These are phyloP conservation scores for Aproaerema taeniolella DNA, from an alignment of 2,888 invertebrate species.

Conservation along the genomic window DNA sequence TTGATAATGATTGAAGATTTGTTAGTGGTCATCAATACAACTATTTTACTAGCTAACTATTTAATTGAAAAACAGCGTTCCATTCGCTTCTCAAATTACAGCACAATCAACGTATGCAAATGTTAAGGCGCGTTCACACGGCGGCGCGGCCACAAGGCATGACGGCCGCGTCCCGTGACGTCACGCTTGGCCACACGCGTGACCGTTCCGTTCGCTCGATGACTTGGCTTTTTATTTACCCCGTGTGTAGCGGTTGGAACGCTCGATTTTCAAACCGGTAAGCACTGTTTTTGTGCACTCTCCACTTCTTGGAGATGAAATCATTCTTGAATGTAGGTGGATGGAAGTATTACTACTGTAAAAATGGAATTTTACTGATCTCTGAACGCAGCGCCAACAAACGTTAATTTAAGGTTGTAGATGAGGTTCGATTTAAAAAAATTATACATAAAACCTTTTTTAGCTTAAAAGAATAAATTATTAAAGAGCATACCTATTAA, in stretches of 20 bases:
- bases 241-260: slow-evolving; percentile 42
- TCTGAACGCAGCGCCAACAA: not conserved
- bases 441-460: too few relatives aligned
- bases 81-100: slow-evolving; percentile 4
- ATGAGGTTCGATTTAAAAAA: not conserved
- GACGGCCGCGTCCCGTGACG: slow-evolving; percentile 35
- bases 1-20: too few relatives aligned
- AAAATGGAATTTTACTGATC: not conserved
- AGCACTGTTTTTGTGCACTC: slow-evolving; percentile 7
- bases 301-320: not conserved
- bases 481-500: too few relatives aligned
- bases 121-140: slow-evolving; percentile 60
- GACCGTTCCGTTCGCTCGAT: slow-evolving; percentile 65
- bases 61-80: not conserved
- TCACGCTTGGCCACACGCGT: slow-evolving; percentile 49
- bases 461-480: too few relatives aligned
- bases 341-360: not conserved
- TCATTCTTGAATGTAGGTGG: not conserved
- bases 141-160: slow-evolving; percentile 43
- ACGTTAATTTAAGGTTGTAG: not conserved
- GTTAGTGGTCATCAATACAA: too few relatives aligned
- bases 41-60: too few relatives aligned
- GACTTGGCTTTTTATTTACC: slow-evolving; percentile 52
- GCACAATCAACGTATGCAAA: slow-evolving; percentile 36
- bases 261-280: slow-evolving; percentile 62